Base-by-base conservation (phyloP, 2,888 invertebrate species). In the Caenorhabditis sp. region DNA sequence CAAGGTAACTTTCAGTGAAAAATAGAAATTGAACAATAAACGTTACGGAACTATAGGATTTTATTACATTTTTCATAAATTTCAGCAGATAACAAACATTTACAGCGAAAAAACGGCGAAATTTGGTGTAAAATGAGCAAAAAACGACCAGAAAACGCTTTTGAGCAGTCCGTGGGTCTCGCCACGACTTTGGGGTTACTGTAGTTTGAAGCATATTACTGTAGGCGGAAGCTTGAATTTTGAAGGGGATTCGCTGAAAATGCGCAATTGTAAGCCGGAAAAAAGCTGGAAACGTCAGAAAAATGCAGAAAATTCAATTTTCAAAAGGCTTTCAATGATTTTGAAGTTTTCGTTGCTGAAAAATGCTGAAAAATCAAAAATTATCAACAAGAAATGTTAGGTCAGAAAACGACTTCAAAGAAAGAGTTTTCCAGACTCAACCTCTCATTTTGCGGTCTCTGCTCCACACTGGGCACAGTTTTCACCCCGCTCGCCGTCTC, bases 391-490 rank as follows among this genome's bases (percentile, higher is more conserved):
- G 43, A 24, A 41, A 26, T 13, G 13, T 22, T 3, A 26, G 11
- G 13, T 15, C 4, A n/a, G 27, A 55, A 27, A 55, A 45, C 9
- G 24, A 45, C 8, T 39, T 39, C n/a, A 39, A 39, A 45, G 24
- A 45, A 11, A 22, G 4, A 8, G 43, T 48, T 26, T 50, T 55
- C 37, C 45, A 70, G 75, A 45, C 41, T 48, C 24, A 68, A 62
- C 24, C 27, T 75, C 6, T 68, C 66, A 2, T 13, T 61, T 22
- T 74, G 74, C 50, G 74, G 74, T 6, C 24, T 74, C 1, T 68
- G 55, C 43, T 74, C 74, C 35, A 62, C 61, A 1, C 46, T 68
- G 7, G 74, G 74, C 26, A 74, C 66, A 6, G 37, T 74, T 20
- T 55, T 74, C 56, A 53, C 55, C 2, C 74, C 68, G 5, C 8